Evolutionary conservation across 2,113 vertebrate genomes (phyloP).

Genomic region (Thinocorus orbignyianus): DNA sequence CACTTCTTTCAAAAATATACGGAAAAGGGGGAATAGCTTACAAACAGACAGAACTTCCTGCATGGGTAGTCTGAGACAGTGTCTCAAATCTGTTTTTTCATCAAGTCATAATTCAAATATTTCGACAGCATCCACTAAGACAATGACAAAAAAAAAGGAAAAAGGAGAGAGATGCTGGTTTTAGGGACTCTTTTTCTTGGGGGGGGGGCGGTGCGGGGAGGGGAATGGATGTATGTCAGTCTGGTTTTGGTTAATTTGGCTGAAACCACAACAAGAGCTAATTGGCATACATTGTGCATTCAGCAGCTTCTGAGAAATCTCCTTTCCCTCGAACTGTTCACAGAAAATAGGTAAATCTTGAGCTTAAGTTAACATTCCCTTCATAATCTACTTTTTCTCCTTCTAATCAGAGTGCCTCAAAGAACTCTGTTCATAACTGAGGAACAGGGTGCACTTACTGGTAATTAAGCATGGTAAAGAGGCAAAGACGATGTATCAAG

Average conservation of each 20-base stretch:
- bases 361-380: not conserved
- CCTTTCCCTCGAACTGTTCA: not conserved
- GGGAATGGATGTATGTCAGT: too few relatives aligned
- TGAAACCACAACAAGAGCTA: not conserved
- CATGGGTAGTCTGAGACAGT: not conserved
- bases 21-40: not conserved
- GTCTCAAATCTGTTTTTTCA: not conserved
- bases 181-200: too few relatives aligned
- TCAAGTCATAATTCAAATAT: not conserved
- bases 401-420: not conserved
- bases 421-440: not conserved
- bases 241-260: too few relatives aligned
- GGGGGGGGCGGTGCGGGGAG: too few relatives aligned
- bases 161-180: not conserved
- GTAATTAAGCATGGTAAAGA: not conserved
- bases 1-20: not conserved
- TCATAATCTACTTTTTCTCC: not conserved
- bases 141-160: not conserved
- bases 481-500: not conserved
- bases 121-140: not conserved
- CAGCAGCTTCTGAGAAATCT: not conserved
- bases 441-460: not conserved
- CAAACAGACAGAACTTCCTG: not conserved
- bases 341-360: not conserved
- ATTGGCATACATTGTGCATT: not conserved